These are phyloP conservation scores for Pristionchus arcanus DNA, from an alignment of 2,888 invertebrate species.

Conservation along the genomic window DNA sequence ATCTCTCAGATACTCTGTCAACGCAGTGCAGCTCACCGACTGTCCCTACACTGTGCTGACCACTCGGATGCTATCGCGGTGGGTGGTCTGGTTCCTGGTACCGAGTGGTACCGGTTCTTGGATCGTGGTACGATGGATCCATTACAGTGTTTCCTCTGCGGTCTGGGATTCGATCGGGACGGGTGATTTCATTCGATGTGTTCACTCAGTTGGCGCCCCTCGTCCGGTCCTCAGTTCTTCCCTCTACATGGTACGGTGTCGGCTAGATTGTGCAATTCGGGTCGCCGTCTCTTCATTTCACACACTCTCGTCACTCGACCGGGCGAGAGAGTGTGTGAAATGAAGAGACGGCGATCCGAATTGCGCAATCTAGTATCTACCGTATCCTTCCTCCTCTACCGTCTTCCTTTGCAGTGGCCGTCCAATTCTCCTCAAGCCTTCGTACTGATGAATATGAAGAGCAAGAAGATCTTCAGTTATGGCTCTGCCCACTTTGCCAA, in stretches of 20 bases:
- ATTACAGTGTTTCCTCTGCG: slow-evolving; percentile 46
- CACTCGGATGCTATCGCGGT: slow-evolving; percentile 41
- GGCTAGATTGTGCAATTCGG: no score
- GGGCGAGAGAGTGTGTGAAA: no score
- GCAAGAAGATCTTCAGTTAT: slow-evolving; percentile 35
- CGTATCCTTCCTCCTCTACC: not conserved
- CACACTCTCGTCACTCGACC: no score
- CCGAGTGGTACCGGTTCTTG: not conserved
- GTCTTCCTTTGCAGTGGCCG: slow-evolving; percentile 48
- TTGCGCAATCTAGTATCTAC: no score
- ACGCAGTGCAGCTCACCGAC: slow-evolving; percentile 51
- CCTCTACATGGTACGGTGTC: slow-evolving; percentile 50
- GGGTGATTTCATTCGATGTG: slow-evolving; percentile 54
- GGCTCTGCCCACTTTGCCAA: slow-evolving; percentile 54
- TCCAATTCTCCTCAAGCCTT: slow-evolving; percentile 36
- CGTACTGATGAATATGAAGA: slow-evolving; percentile 16
- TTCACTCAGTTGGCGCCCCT: slow-evolving; percentile 48
- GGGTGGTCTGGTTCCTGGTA: not conserved
- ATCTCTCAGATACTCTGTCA: slow-evolving; percentile 48
- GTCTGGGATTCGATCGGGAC: slow-evolving; percentile 53
- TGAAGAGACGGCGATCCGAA: no score
- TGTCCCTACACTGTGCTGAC: slow-evolving; percentile 54
- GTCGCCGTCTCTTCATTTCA: no score
- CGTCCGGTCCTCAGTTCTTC: slow-evolving; percentile 12
- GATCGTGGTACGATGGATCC: not conserved